Evolutionary conservation across 1,140 invertebrate species (phyloP).

Genomic region (Scaptomyza montana): DNA sequence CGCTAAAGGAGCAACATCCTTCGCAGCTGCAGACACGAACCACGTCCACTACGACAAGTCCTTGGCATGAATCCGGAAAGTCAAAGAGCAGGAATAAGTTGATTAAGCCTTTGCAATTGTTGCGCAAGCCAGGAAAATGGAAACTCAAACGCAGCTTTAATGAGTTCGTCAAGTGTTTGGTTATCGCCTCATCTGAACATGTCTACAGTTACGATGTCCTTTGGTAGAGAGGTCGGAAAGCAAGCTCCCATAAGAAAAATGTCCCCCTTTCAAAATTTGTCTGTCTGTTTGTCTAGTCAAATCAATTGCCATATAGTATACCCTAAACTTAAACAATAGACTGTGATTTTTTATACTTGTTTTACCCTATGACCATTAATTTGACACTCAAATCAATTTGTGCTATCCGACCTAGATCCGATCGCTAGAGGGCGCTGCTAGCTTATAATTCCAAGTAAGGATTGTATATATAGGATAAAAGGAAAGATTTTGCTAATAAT

Average conservation of each 20-base stretch:
- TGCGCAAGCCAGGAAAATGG: conserved; percentile 63
- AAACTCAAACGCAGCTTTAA: conserved; percentile 59
- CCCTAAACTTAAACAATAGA: conserved; percentile 45
- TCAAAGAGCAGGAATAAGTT: conserved; percentile 39
- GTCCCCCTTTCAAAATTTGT: not conserved
- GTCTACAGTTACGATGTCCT: conserved; percentile 73
- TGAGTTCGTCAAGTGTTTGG: conserved; percentile 70
- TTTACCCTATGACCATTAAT: conserved; percentile 2
- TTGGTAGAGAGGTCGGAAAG: conserved; percentile 47
- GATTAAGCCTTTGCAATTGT: conserved; percentile 40
- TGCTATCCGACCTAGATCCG: conserved; percentile 2
- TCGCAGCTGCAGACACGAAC: conserved; percentile 28
- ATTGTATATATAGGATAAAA: conserved; percentile 31
- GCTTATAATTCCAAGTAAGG: conserved; percentile 1
- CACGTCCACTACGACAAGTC: conserved; percentile 53
- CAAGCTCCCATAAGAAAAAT: not conserved
- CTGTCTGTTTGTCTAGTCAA: conserved; percentile 65
- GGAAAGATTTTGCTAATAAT: conserved; percentile 38
- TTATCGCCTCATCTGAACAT: conserved; percentile 71
- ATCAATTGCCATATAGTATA: conserved; percentile 54
- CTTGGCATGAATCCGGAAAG: conserved; percentile 53
- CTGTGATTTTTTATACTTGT: conserved; percentile 51
- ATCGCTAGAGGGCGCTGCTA: conserved; percentile 32
- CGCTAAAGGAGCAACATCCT: conserved; percentile 12
- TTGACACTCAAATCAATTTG: not conserved